Base-by-base conservation (phyloP, 2,797 vertebrate species). In the Poeciliopsis gracilis region DNA sequence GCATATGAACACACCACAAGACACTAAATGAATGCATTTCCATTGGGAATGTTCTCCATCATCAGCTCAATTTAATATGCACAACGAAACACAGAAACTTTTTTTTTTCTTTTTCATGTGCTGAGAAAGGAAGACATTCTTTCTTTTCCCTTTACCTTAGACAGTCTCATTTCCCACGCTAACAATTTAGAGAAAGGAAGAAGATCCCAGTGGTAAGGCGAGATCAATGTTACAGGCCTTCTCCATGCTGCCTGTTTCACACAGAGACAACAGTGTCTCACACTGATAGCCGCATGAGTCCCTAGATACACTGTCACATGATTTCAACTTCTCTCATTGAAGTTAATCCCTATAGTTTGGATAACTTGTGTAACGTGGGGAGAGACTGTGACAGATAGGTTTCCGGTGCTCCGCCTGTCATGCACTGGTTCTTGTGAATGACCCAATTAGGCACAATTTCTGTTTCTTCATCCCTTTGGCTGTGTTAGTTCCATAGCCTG, bases 341-440 rank as follows among this genome's bases (percentile, higher is more conserved):
- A 88, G 82, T 85, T 82, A 57, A 86, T 81, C 80, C 67, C 72
- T 70, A 43, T 78, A 82, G 85, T 82, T 85, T 77, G 84, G 86
- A 85, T 87, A 89, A 87, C 75, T 80, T 84, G 49, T 88, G 86
- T 88, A 86, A 88, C 86, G 80, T 72, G 80, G 59, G 76, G 79
- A 86, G 70, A 78, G 46, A 77, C 80, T 83, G 87, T 86, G 82
- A 90, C 79, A 88, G 79, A 87, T 85, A 75, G 87, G 80, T 88
- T 92, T 90, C 84, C 63, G 55, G 74, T 90, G 79, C 69, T 59
- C 77, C 75, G 80, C 74, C 74, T 87, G 90, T 93, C 90, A 90
- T 86, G 88, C 90, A 87, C 79, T 86, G n/a, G 86, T 89, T 92
- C 91, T 92, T 92, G 91, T 93, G 91, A 92, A 91, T 90, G 91